Evolutionary conservation across 2,888 invertebrate species (phyloP).

Genomic region (Lucinisca nassula): DNA sequence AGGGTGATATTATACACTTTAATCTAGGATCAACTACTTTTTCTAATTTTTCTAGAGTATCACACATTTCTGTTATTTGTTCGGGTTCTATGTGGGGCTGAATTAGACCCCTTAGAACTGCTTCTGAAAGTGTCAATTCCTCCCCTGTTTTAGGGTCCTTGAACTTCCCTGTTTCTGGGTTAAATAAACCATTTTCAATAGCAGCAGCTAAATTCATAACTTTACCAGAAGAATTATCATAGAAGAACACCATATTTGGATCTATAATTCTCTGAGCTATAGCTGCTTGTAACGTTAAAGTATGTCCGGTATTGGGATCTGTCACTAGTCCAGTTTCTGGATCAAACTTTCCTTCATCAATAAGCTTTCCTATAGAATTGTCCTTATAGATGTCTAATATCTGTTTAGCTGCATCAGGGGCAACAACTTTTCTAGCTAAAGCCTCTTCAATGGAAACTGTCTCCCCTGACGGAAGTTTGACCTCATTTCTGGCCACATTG

Average conservation of each 20-base stretch:
- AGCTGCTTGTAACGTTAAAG: conserved; percentile 87
- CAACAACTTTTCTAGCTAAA: conserved; percentile 79
- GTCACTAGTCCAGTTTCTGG: conserved; percentile 88
- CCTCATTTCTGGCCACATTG: conserved; percentile 79
- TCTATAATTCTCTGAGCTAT: conserved; percentile 79
- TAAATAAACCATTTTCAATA: conserved; percentile 81
- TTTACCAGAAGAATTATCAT: conserved; percentile 78
- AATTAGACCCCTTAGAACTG: conserved; percentile 95
- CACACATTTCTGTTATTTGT: conserved; percentile 78
- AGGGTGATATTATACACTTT: conserved; percentile 91
- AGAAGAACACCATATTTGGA: conserved; percentile 81
- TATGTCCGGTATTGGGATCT: conserved; percentile 87
- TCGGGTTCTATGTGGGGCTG: conserved; percentile 89
- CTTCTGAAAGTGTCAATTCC: conserved; percentile 96
- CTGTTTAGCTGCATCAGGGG: conserved; percentile 77
- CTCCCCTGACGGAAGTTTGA: conserved; percentile 77
- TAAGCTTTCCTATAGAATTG: conserved; percentile 78
- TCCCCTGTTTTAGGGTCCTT: conserved; percentile 92
- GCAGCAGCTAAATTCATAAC: conserved; percentile 80
- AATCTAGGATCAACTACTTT: conserved; percentile 90
- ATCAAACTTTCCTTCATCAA: conserved; percentile 88
- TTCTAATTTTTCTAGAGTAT: conserved; percentile 79
- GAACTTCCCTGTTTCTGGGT: conserved; percentile 81
- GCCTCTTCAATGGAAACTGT: conserved; percentile 81
- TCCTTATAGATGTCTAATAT: conserved; percentile 82